Base-by-base conservation (phyloP, 2,113 vertebrate species). In the Delphinapterus leucas region DNA sequence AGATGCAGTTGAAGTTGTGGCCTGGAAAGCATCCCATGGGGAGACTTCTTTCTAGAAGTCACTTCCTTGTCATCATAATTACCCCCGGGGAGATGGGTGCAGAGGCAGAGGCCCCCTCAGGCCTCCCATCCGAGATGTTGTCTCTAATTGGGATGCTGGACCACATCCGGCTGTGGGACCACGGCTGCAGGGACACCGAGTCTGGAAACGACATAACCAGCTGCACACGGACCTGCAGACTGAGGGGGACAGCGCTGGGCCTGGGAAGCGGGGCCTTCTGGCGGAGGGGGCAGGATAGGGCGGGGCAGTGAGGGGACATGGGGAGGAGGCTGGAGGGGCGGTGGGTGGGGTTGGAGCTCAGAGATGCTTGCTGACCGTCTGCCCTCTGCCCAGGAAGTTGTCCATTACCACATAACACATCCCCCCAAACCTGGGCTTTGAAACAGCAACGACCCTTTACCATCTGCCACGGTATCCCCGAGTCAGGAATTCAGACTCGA, bases 161-260 rank as follows among this genome's bases (percentile, higher is more conserved):
- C n/a, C 36, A 33, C 21, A 77, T 31, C 26, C 0, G 0, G n/a
- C 2, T 3, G 8, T 21, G 5, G 23, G 65, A 44, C 20, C 10
- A 14, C 1, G 1, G 25, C 68, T 53, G 12, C 41, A 84, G 68
- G 55, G 90, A 14, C 2, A 4, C 53, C 15, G 23, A 36, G 67
- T 25, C 63, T 36, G 25, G 63, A 88, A 47, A 10, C 31, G 5
- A n/a, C 0, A 5, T 49, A 55, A 33, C 55, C 14, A 0, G 79
- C 5, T 9, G 10, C 33, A 68, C 47, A 58, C 0, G 5, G 65
- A 80, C 17, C 8, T 2, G 18, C 17, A 58, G 44, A 53, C 9
- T 7, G 36, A 38, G 25, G 14, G 65, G 20, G 26, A 71, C 38
- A 2, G 18, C 0, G 0, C 21, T 0, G 13, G 38, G 21, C 6